Conservation (phyloP, 2,113 vertebrate genomes). For the Bubo scandiacus region DNA sequence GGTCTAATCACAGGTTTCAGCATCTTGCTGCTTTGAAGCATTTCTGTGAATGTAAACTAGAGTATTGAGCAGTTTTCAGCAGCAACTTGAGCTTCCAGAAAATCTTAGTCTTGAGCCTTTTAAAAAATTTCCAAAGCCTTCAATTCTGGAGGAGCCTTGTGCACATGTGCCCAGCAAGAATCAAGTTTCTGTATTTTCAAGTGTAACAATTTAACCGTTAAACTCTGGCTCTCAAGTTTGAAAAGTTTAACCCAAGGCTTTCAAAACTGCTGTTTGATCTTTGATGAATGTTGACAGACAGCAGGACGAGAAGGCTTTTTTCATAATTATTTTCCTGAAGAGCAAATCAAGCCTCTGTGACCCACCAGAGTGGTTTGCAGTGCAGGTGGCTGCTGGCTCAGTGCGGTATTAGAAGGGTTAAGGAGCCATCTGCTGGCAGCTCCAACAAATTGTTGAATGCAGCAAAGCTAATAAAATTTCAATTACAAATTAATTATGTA, state of each 20-base stretch:
- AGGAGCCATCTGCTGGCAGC: conserved; percentile 79
- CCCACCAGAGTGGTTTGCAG: neutral
- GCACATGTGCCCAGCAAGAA: neutral
- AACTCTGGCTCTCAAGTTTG: neutral
- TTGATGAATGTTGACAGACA: neutral
- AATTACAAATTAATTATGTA: conserved; percentile 73
- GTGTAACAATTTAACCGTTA: neutral
- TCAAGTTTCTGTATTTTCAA: neutral
- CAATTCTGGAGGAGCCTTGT: neutral
- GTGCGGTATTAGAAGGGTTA: conserved; percentile 58
- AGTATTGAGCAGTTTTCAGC: neutral
- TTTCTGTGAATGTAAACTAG: neutral
- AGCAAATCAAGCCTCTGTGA: neutral
- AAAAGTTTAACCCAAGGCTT: neutral
- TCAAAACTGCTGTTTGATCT: neutral
- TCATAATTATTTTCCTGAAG: neutral
- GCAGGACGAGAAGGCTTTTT: neutral
- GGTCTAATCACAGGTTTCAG: neutral
- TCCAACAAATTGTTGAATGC: neutral
- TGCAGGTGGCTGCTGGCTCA: neutral
- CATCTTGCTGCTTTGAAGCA: neutral
- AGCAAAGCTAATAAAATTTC: conserved; percentile 42
- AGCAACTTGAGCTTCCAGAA: neutral
- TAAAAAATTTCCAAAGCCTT: neutral
- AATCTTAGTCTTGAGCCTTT: neutral